Evolutionary conservation across 1,140 invertebrate genomes (phyloP).

Genomic region (Ceratosolen fusciceps): DNA sequence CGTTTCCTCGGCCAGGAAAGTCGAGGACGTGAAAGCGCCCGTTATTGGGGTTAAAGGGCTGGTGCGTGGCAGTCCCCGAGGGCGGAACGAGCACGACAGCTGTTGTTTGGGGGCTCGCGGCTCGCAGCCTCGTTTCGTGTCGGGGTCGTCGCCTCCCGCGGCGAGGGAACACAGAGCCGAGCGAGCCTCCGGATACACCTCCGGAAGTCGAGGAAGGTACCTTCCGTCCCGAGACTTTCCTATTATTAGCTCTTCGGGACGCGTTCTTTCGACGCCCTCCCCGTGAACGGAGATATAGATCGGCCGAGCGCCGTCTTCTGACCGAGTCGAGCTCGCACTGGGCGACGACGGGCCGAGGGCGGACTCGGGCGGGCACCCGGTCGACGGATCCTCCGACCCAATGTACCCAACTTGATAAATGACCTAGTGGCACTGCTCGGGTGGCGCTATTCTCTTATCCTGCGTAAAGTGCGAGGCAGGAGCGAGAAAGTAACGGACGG

Average conservation of each 20-base stretch:
- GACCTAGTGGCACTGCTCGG: too few relatives aligned
- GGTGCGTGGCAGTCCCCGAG: not conserved
- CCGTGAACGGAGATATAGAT: too few relatives aligned
- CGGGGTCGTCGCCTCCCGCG: not conserved
- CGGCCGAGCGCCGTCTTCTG: too few relatives aligned
- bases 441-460: too few relatives aligned
- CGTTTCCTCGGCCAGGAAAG: not conserved
- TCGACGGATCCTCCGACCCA: too few relatives aligned
- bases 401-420: too few relatives aligned
- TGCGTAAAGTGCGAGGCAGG: too few relatives aligned
- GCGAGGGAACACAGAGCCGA: not conserved
- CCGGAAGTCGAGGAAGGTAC: conserved; percentile 10
- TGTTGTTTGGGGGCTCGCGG: not conserved
- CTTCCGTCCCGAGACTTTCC: not conserved
- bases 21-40: not conserved
- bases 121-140: not conserved
- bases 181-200: not conserved
- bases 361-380: too few relatives aligned
- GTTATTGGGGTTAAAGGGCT: not conserved
- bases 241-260: conserved; percentile 24
- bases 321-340: too few relatives aligned
- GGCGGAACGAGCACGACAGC: not conserved
- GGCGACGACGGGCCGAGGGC: too few relatives aligned
- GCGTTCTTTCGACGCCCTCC: not conserved
- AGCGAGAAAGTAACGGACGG: not conserved